phyloP scores from a whole-genome alignment of 2,113 vertebrate genomes.

The Heterocephalus glaber region DNA sequence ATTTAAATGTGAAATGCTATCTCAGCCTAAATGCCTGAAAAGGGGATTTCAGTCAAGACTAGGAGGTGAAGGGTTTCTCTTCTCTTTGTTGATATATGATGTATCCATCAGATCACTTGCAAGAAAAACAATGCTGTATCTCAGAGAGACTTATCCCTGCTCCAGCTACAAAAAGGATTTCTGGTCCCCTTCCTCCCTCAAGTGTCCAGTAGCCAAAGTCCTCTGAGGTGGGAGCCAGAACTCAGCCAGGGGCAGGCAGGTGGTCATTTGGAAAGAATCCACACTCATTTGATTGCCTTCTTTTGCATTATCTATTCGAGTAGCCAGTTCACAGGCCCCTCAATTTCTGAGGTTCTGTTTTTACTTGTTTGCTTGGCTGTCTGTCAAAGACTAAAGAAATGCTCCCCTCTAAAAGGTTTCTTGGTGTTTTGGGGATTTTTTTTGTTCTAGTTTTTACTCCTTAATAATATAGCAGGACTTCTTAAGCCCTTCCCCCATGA shows the following conservation, averaged over 20 bases:
- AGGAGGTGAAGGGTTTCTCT: conserved; percentile 27
- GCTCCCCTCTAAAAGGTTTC: not conserved
- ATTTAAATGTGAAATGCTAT: conserved; percentile 81
- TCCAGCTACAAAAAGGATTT: not conserved
- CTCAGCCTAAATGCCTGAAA: conserved; percentile 62
- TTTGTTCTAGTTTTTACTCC: not conserved
- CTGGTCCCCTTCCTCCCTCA: not conserved
- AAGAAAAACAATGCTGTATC: not conserved
- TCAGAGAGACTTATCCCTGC: not conserved
- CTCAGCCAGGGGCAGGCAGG: not conserved
- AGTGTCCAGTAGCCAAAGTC: not conserved
- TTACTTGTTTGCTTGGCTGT: conserved; percentile 7
- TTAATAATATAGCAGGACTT: conserved; percentile 13
- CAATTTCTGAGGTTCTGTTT: not conserved
- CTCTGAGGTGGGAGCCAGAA: not conserved
- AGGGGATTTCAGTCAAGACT: conserved; percentile 48
- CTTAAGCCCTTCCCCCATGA: not conserved
- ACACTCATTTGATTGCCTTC: not conserved
- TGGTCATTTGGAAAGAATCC: not conserved
- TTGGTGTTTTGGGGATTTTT: not conserved
- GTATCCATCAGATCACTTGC: conserved; percentile 46
- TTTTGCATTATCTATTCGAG: not conserved
- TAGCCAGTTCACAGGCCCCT: not conserved
- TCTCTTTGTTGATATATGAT: conserved; percentile 55
- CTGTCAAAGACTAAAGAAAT: conserved; percentile 47